Percentiles rank a stretch among this genome's conserved stretches.
Conservation (phyloP, 2,888 invertebrate species). For the Syrista parreyssii region DNA sequence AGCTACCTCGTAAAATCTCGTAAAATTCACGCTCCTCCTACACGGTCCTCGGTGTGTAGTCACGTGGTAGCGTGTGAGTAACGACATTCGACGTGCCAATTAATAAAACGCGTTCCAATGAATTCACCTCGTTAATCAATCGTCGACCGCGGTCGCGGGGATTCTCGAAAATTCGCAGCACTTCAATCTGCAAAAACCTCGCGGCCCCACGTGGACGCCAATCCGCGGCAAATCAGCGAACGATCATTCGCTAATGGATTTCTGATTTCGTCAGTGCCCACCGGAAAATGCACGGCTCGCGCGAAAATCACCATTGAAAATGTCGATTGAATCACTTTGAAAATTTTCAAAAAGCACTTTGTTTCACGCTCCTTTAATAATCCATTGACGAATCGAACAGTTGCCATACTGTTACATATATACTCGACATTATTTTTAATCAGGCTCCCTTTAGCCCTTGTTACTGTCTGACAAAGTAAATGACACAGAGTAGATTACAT, state of each 20-base stretch:
- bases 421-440: background rate
- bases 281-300: background rate
- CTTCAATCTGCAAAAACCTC: constrained; percentile 17
- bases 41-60: background rate
- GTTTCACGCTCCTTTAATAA: background rate
- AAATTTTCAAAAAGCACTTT: background rate
- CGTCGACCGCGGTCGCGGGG: background rate
- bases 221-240: constrained; percentile 9
- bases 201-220: background rate
- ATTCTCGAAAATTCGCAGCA: constrained; percentile 14
- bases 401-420: background rate
- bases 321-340: background rate
- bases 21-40: background rate
- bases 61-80: background rate
- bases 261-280: constrained; percentile 37
- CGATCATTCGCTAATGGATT: constrained; percentile 47
- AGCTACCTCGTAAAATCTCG: background rate
- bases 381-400: background rate
- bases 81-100: constrained; percentile 5
- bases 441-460: background rate
- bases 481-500: background rate
- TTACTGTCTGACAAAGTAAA: background rate
- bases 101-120: background rate
- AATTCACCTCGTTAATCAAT: background rate
- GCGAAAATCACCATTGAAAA: background rate